Base-by-base conservation (phyloP, 1,140 invertebrate genomes). In the Tachypleus tridentatus region DNA sequence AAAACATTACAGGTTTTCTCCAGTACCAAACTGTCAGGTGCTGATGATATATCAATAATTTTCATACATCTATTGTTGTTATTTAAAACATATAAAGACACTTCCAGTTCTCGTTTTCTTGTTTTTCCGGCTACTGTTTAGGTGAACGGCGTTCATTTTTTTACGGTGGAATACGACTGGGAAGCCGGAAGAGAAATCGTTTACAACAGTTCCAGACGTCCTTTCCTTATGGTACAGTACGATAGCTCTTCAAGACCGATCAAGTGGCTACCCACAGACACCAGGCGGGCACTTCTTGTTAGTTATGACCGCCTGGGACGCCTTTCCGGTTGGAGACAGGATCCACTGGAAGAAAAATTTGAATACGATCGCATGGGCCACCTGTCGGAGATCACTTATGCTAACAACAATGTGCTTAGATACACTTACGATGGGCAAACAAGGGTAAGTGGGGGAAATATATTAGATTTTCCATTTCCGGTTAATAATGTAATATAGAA, bases 271-370 rank as follows among this genome's bases (percentile, higher is more conserved):
- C 91, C 93, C 0, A 85, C 87, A 65, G 82, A 76, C 58, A 73
- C 70, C 50, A 73, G 80, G 64, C 85, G 89, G 3, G 86, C 88
- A 66, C 88, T 97, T 3, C 91, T 94, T 70, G 78, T 97, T 4
- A 91, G 92, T 70, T 97, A 97, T 73, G 92, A 97, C 75, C 82
- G 91, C 69, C 93, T 92, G 69, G 93, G 93, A 10, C 83, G 91
- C 71, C 77, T 97, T 53, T 87, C 86, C 3, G 87, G 85, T 66
- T 97, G 94, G 93, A 87, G 86, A 68, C 93, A 93, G 86, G 94
- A 92, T 11, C 86, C 92, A 58, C 80, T 94, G 3, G 88, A 85
- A 70, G 91, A 94, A 79, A 88, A 83, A 3, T 95, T 93, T 73
- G 85, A 86, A 4, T 94, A 93, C 69, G 91, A 96, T 72, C 80